A percentile compares a stretch with the other conserved stretches of the same genome.
These are phyloP conservation scores for Archocentrus centrarchus DNA, from an alignment of 2,113 vertebrate species.

Conservation along the genomic window DNA sequence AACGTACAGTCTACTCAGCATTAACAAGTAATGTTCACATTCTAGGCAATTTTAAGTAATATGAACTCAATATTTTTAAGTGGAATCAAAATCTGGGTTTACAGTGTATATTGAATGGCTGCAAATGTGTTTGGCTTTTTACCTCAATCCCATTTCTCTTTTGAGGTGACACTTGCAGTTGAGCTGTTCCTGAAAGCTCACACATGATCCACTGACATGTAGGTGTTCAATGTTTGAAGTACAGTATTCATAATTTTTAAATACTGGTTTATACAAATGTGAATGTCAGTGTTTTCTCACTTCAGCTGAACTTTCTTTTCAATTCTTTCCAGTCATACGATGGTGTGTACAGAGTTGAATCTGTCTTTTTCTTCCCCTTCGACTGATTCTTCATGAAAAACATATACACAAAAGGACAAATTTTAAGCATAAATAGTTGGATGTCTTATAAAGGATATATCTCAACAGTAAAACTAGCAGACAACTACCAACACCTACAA, in stretches of 20 bases:
- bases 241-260: constrained; percentile 20
- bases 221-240: constrained; percentile 9
- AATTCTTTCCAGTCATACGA: neutral
- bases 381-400: neutral
- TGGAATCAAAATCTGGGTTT: no score
- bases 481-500: neutral
- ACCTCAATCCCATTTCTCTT: neutral
- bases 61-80: no score
- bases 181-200: neutral
- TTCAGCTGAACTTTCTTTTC: neutral
- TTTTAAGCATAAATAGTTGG: neutral
- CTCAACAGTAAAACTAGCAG: neutral
- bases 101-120: neutral
- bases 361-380: neutral
- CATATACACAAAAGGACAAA: neutral
- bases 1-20: no score
- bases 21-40: no score
- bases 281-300: constrained; percentile 22
- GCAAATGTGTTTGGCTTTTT: neutral
- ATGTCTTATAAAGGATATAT: neutral
- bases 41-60: no score
- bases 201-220: neutral
- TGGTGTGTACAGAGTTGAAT: neutral
- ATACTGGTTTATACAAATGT: constrained; percentile 15
- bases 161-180: neutral